Evolutionary conservation across 2,888 invertebrate species (phyloP), one percentile per base, ranked within the genome.

Genomic region (Galerucella pusilla): DNA sequence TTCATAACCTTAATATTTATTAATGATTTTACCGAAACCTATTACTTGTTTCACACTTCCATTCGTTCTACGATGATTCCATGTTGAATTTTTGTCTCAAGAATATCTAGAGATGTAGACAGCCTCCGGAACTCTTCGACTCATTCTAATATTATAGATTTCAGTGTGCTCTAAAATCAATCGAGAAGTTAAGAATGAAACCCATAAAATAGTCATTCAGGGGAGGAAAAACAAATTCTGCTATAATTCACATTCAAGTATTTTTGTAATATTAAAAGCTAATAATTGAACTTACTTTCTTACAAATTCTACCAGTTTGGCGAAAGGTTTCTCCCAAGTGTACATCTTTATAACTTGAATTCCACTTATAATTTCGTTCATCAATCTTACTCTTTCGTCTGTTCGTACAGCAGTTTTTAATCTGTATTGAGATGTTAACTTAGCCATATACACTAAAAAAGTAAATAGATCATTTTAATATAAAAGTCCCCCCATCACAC

Each of bases 291-390:
- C 76, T 71, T 76, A 82, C 82, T 66, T 66, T 78, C 84, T 79
- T 1, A 78, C 69, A 7, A 75, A 61, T 77, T 82, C 79, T 1
- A 84, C 81, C 20, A 84, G 64, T 75, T 82, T 82, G 12, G 78
- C 79, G 70, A 84, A 84, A 1, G 83, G 82, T 66, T 82, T 81
- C 74, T 83, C 83, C 83, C 83, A 83, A 2, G 83, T 82, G 59
- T 83, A 83, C 83, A 83, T 83, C 75, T 84, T 84, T 65, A 84
- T 84, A n/a, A 84, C 84, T 79, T 83, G 81, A 12, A 83, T 81
- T 0, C 93, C 94, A 16, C 90, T 89, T 57, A 94, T 91, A 66
- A 93, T 91, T 86, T 93, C 93, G 82, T 91, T 91, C 92, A 93
- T 93, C 11, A 92, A 84, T 42, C 91, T 88, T 14, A 93, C 90